phyloP scores from a whole-genome alignment of 2,888 invertebrate genomes.

The Alentia gelatinosa region DNA sequence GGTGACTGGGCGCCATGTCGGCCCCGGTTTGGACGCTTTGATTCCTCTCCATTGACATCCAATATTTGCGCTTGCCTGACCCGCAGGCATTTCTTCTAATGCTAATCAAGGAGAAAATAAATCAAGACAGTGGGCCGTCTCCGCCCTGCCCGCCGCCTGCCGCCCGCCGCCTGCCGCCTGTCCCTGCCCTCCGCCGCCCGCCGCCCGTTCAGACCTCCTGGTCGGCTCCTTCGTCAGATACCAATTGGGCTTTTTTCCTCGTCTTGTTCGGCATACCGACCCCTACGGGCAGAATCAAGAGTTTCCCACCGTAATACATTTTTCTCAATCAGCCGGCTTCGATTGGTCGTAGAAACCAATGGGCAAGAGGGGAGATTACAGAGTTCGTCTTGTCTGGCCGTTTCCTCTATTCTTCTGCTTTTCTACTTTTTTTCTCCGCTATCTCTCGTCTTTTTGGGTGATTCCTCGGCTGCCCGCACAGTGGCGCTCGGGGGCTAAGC shows the following conservation, averaged over 20 bases:
- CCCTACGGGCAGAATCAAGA: background rate
- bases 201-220: background rate
- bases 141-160: background rate
- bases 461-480: background rate
- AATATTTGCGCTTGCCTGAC: background rate
- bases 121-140: background rate
- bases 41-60: background rate
- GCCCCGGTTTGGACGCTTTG: too few species aligned
- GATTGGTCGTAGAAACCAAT: background rate
- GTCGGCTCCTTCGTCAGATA: constrained; percentile 8
- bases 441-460: background rate
- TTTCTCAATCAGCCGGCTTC: background rate
- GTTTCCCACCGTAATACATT: background rate
- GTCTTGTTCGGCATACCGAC: background rate
- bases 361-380: background rate
- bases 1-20: too few species aligned
- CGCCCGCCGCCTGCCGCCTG: background rate
- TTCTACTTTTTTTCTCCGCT: background rate
- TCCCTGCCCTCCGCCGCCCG: background rate
- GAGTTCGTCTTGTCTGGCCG: background rate
- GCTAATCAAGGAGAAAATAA: background rate
- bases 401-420: background rate
- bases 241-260: background rate
- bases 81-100: background rate
- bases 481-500: background rate